Base-by-base conservation (phyloP, 1,140 invertebrate genomes). In the Halictus rubicundus region DNA sequence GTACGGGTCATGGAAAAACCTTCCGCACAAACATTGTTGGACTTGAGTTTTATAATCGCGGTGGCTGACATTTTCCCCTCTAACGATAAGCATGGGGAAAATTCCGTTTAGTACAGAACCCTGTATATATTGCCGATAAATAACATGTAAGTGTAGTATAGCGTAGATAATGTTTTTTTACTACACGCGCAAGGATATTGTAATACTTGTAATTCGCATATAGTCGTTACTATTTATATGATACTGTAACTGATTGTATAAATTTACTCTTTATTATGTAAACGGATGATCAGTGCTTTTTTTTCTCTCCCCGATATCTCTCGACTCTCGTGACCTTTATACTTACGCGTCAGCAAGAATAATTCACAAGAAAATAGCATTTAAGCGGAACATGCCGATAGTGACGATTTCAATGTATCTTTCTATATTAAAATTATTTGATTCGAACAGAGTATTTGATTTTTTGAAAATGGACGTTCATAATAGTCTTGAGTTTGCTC, bases 221-320 rank as follows among this genome's bases (percentile, higher is more conserved):
- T 69, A 84, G 68, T 78, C 61, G 68, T 82, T 89, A 78, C 82
- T 84, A 86, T 85, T 77, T 85, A 85, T 81, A 85, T 85, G 32
- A 81, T 68, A 88, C 27, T 85, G 82, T 87, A 82, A 88, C 84
- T 83, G 79, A 88, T 88, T 90, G 86, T 90, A 90, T 87, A 89
- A 89, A 90, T 88, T 76, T 81, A 85, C 46, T 80, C 81, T 88
- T 88, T 90, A 89, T 81, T 87, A 90, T 87, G 76, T 83, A 89
- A 87, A 85, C 27, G 37, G 14, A 68, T 66, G 70, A 78, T 27
- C 6, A 46, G 49, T 2, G 49, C 21, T 25, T 10, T 60, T n/a
- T 49, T 74, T 79, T 7, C n/a, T 39, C 21, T 19, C 32, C 12
- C 27, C 1, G 6, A 10, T 16, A 39, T n/a, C 59, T 7, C 4